Evolutionary conservation across 2,797 vertebrate species (phyloP).

Genomic region (Novumbra hubbsi): DNA sequence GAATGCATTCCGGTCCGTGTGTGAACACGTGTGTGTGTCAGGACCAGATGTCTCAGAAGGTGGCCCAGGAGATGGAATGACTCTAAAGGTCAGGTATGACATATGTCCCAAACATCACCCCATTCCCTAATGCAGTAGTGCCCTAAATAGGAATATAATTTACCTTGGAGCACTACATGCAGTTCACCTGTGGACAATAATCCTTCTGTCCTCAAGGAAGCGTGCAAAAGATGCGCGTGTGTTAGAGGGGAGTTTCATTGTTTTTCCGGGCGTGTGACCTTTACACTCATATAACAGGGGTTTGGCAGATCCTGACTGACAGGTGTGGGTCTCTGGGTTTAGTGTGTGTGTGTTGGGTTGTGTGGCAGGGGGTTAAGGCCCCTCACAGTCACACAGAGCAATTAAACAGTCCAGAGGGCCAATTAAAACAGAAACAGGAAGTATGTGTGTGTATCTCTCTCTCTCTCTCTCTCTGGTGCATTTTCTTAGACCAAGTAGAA

Average conservation of each 20-base stretch:
- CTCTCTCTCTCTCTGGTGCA: background rate
- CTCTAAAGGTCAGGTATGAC: background rate
- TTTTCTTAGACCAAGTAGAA: background rate
- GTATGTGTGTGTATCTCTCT: background rate
- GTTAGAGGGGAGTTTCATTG: slow-evolving; percentile 45
- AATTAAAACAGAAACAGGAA: slow-evolving; percentile 52
- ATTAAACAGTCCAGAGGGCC: slow-evolving; percentile 53
- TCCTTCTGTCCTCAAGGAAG: background rate
- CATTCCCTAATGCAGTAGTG: background rate
- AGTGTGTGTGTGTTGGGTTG: slow-evolving; percentile 23
- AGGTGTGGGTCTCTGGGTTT: slow-evolving; percentile 12
- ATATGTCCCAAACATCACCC: background rate
- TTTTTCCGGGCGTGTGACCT: slow-evolving; percentile 73
- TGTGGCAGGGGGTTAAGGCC: slow-evolving; percentile 28
- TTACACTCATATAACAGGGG: slow-evolving; percentile 60
- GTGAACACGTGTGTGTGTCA: background rate
- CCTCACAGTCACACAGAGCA: slow-evolving; percentile 49
- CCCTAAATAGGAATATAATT: background rate
- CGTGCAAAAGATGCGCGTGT: background rate
- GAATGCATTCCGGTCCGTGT: background rate
- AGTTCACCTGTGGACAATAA: background rate
- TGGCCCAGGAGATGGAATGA: background rate
- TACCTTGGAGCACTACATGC: background rate
- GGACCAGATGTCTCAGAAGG: background rate
- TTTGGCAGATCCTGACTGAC: slow-evolving; percentile 37